Percentiles rank a stretch among this genome's conserved stretches.
These are phyloP conservation scores for Phengaris alcon DNA, from an alignment of 2,888 invertebrate species.

Conservation along the genomic window DNA sequence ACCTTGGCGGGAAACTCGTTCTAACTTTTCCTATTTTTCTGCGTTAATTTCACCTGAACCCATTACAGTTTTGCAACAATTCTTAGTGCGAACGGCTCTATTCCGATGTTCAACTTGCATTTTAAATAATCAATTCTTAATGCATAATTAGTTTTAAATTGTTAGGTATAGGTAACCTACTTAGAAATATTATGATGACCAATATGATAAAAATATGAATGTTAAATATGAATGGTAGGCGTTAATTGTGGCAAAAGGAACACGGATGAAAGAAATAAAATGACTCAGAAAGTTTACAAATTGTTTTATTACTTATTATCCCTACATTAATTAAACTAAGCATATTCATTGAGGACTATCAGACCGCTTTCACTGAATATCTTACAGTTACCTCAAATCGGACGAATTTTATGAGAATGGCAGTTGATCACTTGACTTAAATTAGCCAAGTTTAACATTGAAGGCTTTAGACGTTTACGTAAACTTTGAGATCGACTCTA, in stretches of 20 bases:
- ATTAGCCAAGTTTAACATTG: slow-evolving; percentile 31
- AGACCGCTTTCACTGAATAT: not conserved
- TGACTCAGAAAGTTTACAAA: too few species aligned
- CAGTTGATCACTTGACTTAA: slow-evolving; percentile 27
- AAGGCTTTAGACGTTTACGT: slow-evolving; percentile 76
- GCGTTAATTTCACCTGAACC: slow-evolving; percentile 69
- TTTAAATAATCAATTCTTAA: slow-evolving; percentile 49
- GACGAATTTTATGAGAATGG: slow-evolving; percentile 5
- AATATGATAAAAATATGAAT: not conserved
- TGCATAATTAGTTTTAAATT: not conserved
- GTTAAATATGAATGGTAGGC: too few species aligned
- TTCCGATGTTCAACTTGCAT: slow-evolving; percentile 72
- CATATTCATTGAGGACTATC: not conserved
- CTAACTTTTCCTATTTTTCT: slow-evolving; percentile 80
- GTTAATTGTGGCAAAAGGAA: too few species aligned
- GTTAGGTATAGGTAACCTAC: not conserved
- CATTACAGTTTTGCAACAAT: slow-evolving; percentile 78
- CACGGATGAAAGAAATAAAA: too few species aligned
- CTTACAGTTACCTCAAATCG: not conserved
- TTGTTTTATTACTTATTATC: too few species aligned
- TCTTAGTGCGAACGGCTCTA: slow-evolving; percentile 54
- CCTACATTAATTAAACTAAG: not conserved
- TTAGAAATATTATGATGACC: not conserved
- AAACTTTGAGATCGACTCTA: slow-evolving; percentile 78
- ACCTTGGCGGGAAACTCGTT: slow-evolving; percentile 74